Percentiles rank a stretch among this genome's conserved stretches.
These are phyloP conservation scores for Cotesia typhae DNA, from an alignment of 1,140 invertebrate species.

Conservation along the genomic window DNA sequence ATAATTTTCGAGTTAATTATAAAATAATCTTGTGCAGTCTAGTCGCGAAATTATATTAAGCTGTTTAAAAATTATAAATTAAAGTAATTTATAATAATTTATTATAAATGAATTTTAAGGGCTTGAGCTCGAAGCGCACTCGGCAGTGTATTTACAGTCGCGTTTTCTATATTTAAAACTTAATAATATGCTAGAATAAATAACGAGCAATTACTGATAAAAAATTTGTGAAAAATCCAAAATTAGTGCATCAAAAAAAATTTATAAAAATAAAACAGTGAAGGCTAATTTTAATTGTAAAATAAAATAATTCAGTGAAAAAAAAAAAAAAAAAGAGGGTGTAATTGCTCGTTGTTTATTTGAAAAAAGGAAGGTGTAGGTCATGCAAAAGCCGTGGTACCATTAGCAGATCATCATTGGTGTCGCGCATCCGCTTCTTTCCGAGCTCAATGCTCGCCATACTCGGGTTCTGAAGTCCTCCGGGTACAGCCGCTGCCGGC, in stretches of 20 bases:
- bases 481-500: conserved; percentile 57
- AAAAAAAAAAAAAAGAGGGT: not conserved
- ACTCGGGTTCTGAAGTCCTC: conserved; percentile 70
- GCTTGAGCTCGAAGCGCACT: conserved; percentile 63
- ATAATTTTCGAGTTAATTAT: not conserved
- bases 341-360: conserved; percentile 40
- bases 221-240: not conserved
- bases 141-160: conserved; percentile 66
- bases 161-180: conserved; percentile 56
- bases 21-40: not conserved
- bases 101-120: conserved; percentile 36
- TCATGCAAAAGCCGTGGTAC: conserved; percentile 80
- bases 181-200: conserved; percentile 46
- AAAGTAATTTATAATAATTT: not conserved
- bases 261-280: not conserved
- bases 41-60: not conserved
- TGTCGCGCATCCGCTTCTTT: conserved; percentile 87
- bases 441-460: conserved; percentile 75
- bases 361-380: conserved; percentile 60
- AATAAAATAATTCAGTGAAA: conserved; percentile 6
- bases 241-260: not conserved
- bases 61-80: not conserved
- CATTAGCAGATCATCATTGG: conserved; percentile 89
- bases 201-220: not conserved
- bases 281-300: not conserved